phyloP scores from a whole-genome alignment of 2,113 vertebrate genomes.

The Pao palembangensis region DNA sequence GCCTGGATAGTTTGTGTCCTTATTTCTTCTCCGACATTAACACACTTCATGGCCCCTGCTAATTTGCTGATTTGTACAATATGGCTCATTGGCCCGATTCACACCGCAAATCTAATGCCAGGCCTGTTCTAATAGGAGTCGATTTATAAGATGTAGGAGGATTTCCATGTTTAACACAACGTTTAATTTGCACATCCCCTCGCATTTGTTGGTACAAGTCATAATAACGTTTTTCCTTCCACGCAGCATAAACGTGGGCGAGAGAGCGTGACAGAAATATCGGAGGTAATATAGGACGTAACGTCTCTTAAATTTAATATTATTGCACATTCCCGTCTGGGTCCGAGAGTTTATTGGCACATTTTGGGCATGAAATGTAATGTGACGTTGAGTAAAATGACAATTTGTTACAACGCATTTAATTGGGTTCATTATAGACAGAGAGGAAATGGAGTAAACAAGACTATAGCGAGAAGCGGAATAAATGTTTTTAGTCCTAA shows the following conservation, averaged over 20 bases:
- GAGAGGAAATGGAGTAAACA: slow-evolving; percentile 32
- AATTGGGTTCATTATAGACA: slow-evolving; percentile 29
- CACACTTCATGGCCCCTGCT: slow-evolving; percentile 79
- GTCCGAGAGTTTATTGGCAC: slow-evolving; percentile 55
- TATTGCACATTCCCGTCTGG: slow-evolving; percentile 47
- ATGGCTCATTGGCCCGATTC: slow-evolving; percentile 81
- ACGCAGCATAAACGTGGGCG: slow-evolving; percentile 60
- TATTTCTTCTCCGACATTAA: slow-evolving; percentile 77
- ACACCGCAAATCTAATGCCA: slow-evolving; percentile 74
- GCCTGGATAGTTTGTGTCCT: slow-evolving; percentile 74
- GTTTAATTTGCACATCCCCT: slow-evolving; percentile 68
- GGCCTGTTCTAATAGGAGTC: slow-evolving; percentile 75
- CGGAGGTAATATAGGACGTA: slow-evolving; percentile 43
- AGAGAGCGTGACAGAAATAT: slow-evolving; percentile 62
- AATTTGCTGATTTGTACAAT: slow-evolving; percentile 82
- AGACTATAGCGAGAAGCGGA: slow-evolving; percentile 4
- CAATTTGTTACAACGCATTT: slow-evolving; percentile 41
- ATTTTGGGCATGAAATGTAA: slow-evolving; percentile 52
- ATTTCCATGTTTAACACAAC: slow-evolving; percentile 71
- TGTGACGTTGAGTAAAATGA: slow-evolving; percentile 30
- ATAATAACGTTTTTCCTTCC: slow-evolving; percentile 64
- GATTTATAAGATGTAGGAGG: slow-evolving; percentile 70
- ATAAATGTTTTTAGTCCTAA: slow-evolving; percentile 7
- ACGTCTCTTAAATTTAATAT: slow-evolving; percentile 62
- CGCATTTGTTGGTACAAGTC: slow-evolving; percentile 71